phyloP scores from a whole-genome alignment of 2,113 vertebrate species.

The Mesocricetus auratus region DNA sequence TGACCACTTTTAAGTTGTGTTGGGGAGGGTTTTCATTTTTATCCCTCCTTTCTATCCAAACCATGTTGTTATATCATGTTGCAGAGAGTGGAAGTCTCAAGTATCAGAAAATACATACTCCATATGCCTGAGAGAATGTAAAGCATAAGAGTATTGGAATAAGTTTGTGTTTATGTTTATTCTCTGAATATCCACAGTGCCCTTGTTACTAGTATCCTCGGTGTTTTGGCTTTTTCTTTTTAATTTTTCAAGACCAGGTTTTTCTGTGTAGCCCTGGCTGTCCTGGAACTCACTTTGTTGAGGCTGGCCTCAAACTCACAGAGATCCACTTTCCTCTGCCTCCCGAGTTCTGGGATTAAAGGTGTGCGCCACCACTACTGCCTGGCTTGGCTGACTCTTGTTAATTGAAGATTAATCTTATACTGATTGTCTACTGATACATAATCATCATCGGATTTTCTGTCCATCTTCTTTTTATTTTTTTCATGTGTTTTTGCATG shows the following conservation, averaged over 20 bases:
- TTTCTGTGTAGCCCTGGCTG: too few species aligned
- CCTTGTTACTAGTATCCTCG: background rate
- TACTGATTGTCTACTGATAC: background rate
- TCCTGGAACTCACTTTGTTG: too few species aligned
- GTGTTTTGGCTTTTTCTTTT: constrained; percentile 23
- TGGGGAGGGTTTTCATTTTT: constrained; percentile 36
- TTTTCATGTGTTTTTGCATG: background rate
- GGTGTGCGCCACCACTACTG: too few species aligned
- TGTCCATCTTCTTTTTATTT: background rate
- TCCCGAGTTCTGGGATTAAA: too few species aligned
- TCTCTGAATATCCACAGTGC: background rate
- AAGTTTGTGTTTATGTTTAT: background rate
- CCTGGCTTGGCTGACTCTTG: background rate
- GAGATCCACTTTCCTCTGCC: too few species aligned
- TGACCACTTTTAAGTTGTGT: background rate
- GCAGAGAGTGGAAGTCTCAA: background rate
- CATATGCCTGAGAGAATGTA: background rate
- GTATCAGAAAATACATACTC: background rate
- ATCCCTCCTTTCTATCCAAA: background rate
- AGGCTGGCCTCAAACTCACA: too few species aligned
- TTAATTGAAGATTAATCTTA: background rate
- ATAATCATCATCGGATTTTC: background rate
- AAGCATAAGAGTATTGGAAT: background rate
- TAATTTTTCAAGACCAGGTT: too few species aligned
- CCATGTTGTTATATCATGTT: background rate